Percentiles rank a stretch among this genome's conserved stretches.
phyloP scores from a whole-genome alignment of 2,888 invertebrate species.

The Drosophila mimica region DNA sequence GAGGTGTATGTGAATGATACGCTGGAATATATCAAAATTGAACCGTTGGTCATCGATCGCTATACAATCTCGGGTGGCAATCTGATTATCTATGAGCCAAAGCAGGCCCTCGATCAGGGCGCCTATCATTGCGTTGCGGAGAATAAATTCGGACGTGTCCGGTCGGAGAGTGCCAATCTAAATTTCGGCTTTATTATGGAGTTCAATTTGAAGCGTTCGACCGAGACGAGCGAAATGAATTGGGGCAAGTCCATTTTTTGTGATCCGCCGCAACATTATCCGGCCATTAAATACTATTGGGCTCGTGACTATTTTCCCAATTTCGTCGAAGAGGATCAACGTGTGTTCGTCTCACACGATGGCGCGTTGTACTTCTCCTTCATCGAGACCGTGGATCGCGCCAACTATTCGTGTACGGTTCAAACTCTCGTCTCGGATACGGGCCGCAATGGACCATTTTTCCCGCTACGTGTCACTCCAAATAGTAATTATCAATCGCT shows the following conservation, averaged over 20 bases:
- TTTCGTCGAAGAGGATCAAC: constrained; percentile 95
- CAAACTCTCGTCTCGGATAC: constrained; percentile 94
- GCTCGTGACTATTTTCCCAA: constrained; percentile 95
- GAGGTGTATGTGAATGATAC: constrained; percentile 94
- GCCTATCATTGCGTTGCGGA: constrained; percentile 96
- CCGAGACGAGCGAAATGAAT: constrained; percentile 94
- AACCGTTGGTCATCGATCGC: constrained; percentile 90
- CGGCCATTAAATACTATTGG: constrained; percentile 96
- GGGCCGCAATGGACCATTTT: constrained; percentile 96
- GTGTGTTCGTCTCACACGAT: constrained; percentile 97
- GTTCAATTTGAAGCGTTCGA: constrained; percentile 94
- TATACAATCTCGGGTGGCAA: constrained; percentile 96
- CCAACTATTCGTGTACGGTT: constrained; percentile 96
- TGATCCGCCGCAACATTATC: constrained; percentile 96
- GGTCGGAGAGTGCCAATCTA: constrained; percentile 94
- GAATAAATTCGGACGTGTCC: constrained; percentile 95
- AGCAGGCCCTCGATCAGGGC: constrained; percentile 92
- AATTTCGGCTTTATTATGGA: constrained; percentile 96
- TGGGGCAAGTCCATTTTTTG: constrained; percentile 97
- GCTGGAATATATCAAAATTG: constrained; percentile 89
- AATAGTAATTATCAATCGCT: constrained; percentile 96
- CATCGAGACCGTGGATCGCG: constrained; percentile 94
- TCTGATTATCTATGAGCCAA: constrained; percentile 94
- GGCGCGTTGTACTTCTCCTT: constrained; percentile 98
- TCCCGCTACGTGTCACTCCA: constrained; percentile 92